A percentile compares a stretch with the other conserved stretches of the same genome.
These are phyloP conservation scores for Nyleta sp. DNA, from an alignment of 2,888 invertebrate genomes.

Conservation along the genomic window DNA sequence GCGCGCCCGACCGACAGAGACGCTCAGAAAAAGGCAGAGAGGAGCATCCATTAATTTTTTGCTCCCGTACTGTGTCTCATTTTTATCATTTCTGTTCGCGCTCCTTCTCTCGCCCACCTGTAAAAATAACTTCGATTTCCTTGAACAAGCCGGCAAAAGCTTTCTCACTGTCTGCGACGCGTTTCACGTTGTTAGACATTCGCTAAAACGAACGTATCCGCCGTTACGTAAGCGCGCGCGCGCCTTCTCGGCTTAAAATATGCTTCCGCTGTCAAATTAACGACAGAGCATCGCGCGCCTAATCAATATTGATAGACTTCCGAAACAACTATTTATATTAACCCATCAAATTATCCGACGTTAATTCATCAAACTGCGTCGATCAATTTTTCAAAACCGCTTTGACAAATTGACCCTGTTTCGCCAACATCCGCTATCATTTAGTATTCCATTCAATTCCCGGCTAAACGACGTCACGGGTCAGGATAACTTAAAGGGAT, in stretches of 20 bases:
- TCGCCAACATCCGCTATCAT: neutral
- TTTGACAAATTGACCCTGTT: conserved; percentile 2
- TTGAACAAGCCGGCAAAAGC: conserved; percentile 44
- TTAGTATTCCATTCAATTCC: neutral
- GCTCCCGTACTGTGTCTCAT: conserved; percentile 53
- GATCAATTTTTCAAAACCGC: no score
- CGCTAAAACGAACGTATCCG: conserved; percentile 31
- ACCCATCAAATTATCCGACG: neutral
- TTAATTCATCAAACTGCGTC: neutral
- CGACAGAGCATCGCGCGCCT: neutral
- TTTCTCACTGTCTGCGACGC: conserved; percentile 35
- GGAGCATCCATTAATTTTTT: conserved; percentile 65
- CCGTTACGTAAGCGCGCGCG: conserved; percentile 4
- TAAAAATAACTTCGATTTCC: conserved; percentile 72
- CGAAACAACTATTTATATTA: neutral
- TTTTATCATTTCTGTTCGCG: conserved; percentile 61
- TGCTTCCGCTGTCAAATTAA: conserved; percentile 43
- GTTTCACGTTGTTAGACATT: conserved; percentile 48
- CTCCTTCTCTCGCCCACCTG: conserved; percentile 47
- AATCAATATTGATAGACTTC: conserved; percentile 33
- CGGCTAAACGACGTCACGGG: neutral
- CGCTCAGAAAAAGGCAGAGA: conserved; percentile 26
- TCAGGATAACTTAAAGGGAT: conserved; percentile 11
- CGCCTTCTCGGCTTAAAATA: conserved; percentile 16
- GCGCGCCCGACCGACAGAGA: conserved; percentile 24